Conservation (phyloP, 1,140 invertebrate species). For the Metaphire vulgaris region DNA sequence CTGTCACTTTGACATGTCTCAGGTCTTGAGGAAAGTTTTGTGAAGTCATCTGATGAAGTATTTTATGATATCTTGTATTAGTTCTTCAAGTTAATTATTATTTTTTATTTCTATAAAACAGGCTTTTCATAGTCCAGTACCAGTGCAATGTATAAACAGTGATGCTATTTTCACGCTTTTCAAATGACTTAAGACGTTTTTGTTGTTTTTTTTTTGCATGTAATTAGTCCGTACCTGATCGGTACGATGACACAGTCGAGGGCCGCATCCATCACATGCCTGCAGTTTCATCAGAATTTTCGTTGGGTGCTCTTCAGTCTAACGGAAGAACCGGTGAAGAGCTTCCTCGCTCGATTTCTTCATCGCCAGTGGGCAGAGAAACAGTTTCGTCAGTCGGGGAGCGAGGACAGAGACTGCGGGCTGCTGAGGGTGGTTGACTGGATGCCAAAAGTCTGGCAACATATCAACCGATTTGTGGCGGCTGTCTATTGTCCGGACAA, state of each 20-base stretch:
- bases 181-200: too few relatives aligned
- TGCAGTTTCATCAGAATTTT: slow-evolving; percentile 93
- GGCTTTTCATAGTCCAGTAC: too few relatives aligned
- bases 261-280: slow-evolving; percentile 65
- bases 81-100: too few relatives aligned
- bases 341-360: slow-evolving; percentile 81
- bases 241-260: slow-evolving; percentile 74
- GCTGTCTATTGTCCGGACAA: background rate
- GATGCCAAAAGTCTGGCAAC: background rate
- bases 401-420: background rate
- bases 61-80: too few relatives aligned
- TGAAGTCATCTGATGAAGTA: too few relatives aligned
- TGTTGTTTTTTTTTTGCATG: too few relatives aligned
- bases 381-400: background rate
- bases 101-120: too few relatives aligned
- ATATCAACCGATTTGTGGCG: background rate
- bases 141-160: too few relatives aligned
- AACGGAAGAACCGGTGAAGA: slow-evolving; percentile 95
- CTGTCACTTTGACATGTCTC: too few relatives aligned
- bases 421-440: slow-evolving; percentile 1
- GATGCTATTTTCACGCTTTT: too few relatives aligned
- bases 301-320: slow-evolving; percentile 80
- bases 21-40: too few relatives aligned
- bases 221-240: slow-evolving; percentile 62
- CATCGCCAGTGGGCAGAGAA: slow-evolving; percentile 69